phyloP scores from a whole-genome alignment of 2,113 vertebrate genomes.

The Oenanthe oenanthe region DNA sequence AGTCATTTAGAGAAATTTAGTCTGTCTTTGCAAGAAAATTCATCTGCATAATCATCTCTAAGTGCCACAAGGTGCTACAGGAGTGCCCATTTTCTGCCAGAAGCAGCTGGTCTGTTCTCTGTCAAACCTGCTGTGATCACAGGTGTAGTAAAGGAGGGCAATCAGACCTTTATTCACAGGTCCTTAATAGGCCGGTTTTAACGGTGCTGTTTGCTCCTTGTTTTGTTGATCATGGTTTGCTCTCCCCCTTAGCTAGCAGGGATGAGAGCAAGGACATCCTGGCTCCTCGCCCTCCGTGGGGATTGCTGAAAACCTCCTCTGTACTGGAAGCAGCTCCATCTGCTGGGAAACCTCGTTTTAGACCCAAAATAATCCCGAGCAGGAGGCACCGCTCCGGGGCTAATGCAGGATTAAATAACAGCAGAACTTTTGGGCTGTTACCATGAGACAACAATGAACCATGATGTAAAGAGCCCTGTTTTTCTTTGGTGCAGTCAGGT shows the following conservation, averaged over 20 bases:
- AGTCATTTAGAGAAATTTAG: neutral
- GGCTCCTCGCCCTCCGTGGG: neutral
- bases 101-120: neutral
- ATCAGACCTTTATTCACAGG: neutral
- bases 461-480: neutral
- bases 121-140: neutral
- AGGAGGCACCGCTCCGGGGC: neutral
- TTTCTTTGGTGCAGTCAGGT: neutral
- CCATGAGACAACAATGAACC: neutral
- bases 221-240: neutral
- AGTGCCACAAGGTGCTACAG: neutral
- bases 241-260: neutral
- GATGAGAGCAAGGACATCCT: neutral
- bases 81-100: neutral
- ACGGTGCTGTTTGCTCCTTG: neutral
- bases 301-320: neutral
- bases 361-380: neutral
- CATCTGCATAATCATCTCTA: neutral
- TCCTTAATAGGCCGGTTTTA: neutral
- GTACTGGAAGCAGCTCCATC: constrained; percentile 47
- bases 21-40: neutral
- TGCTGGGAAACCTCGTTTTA: neutral
- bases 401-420: neutral
- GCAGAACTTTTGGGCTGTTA: neutral
- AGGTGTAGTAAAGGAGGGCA: neutral